Evolutionary conservation across 37 sponge, comb jelly and placozoan genomes (phyloP), one percentile per base, ranked within the genome.

Genomic region (Tethya wilhelma): DNA sequence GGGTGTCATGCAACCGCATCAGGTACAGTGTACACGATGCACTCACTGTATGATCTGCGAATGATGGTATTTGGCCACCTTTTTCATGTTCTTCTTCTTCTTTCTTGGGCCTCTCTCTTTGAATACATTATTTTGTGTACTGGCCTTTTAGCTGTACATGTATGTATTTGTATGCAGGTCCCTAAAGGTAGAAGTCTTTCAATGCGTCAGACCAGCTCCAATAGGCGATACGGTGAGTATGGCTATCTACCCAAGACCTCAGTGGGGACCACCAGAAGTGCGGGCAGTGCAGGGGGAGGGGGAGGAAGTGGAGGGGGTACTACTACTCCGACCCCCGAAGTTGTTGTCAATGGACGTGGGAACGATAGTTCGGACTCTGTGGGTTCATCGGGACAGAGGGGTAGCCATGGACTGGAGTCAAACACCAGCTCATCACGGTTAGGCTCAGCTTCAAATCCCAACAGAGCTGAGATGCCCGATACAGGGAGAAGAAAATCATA

Each of bases 391-490:
- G 32, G 45, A 32, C 64, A 39, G 33, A 23, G 64, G 7, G 59
- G 56, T 17, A 72, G 72, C 22, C 73, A 63, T 17, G 40, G 58
- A 2, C 9, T 65, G 34, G 80, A 78, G 5, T 1, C 2, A 5
- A 42, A 69, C 4, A 34, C 40, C 6, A 23, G 19, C 2, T 19
- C 56, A 9, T 2, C 53, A 17, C 62, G 64, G 31, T 56, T 86
- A 1, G 83, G 91, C 1, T 25, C 46, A 2, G 90, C 90, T 9
- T 30, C 56, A 43, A 86, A 86, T 45, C 91, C 88, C 34, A 91
- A 91, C 39, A 53, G 84, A 45, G 75, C 88, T 20, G 91, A 91
- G 56, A 78, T 86, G 83, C 91, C 88, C 38, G 33, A 64, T n/a
- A 43, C 46, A 34, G 74, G 56, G 33, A 78, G 90, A 69, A 90